Conservation (phyloP, 35 echinoderm and acorn worm genomes). For the Apostichopus japonicus region DNA sequence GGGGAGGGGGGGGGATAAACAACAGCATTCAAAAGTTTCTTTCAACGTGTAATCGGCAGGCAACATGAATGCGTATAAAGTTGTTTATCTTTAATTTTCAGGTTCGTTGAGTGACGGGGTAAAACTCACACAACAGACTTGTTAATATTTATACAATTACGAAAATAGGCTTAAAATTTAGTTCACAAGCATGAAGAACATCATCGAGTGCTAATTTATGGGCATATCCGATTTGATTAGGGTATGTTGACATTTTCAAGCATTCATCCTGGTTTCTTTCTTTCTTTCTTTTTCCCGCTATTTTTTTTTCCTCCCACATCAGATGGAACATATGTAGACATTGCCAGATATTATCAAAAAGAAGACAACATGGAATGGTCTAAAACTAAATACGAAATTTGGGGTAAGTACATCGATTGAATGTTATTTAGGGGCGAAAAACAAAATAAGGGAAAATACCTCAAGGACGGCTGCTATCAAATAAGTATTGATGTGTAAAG, state of each 20-base stretch:
- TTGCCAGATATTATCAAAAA: slow-evolving; percentile 40
- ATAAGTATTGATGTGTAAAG: no score
- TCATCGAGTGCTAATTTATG: not conserved
- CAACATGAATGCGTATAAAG: no score
- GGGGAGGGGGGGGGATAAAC: no score
- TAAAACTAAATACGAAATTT: slow-evolving; percentile 33
- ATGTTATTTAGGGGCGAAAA: no score
- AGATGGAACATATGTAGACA: slow-evolving; percentile 46
- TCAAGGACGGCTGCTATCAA: no score
- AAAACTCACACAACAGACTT: no score
- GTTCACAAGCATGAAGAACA: not conserved
- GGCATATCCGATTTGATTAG: not conserved
- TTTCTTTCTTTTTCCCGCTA: not conserved
- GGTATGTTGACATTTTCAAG: not conserved
- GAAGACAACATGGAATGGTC: slow-evolving; percentile 30
- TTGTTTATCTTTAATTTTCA: no score
- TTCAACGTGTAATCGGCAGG: no score
- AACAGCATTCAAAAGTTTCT: no score
- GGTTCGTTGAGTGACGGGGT: no score
- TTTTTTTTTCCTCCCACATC: not conserved
- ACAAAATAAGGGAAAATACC: no score
- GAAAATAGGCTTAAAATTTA: not conserved
- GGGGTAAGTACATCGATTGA: slow-evolving; percentile 33
- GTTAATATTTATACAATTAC: no score
- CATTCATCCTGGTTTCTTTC: not conserved